Percentiles rank a stretch among this genome's conserved stretches.
These are phyloP conservation scores for Magallana gigas DNA, from an alignment of 1,140 invertebrate genomes.

Conservation along the genomic window DNA sequence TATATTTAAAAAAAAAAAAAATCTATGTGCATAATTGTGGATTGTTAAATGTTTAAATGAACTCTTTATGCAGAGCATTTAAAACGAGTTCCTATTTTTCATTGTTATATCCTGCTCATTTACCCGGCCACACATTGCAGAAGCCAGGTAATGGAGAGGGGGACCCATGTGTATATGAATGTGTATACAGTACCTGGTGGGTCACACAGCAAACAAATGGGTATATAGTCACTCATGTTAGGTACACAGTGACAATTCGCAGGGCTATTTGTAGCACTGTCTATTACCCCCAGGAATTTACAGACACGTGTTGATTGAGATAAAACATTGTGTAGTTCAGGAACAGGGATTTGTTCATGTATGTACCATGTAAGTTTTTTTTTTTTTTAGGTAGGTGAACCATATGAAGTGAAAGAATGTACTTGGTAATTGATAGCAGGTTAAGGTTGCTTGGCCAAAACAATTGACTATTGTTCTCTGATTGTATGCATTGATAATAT, in stretches of 20 bases:
- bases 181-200: neutral
- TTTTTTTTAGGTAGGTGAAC: neutral
- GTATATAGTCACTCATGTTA: neutral
- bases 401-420: neutral
- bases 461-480: no score
- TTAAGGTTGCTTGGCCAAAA: no score
- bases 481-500: no score
- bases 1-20: neutral
- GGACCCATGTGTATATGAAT: neutral
- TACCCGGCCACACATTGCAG: neutral
- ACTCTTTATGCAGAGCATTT: constrained; percentile 5
- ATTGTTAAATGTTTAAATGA: constrained; percentile 13
- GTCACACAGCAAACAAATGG: constrained; percentile 16
- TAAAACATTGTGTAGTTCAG: neutral
- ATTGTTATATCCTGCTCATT: constrained; percentile 34
- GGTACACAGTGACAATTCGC: constrained; percentile 5
- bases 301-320: constrained; percentile 13
- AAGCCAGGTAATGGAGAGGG: neutral
- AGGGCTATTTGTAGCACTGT: constrained; percentile 17
- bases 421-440: no score
- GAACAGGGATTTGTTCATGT: neutral
- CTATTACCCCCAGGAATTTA: constrained; percentile 27
- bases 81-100: neutral
- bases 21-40: neutral
- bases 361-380: neutral